Evolutionary conservation across 2,888 invertebrate genomes (phyloP).

Genomic region (Nemoura dubitans): DNA sequence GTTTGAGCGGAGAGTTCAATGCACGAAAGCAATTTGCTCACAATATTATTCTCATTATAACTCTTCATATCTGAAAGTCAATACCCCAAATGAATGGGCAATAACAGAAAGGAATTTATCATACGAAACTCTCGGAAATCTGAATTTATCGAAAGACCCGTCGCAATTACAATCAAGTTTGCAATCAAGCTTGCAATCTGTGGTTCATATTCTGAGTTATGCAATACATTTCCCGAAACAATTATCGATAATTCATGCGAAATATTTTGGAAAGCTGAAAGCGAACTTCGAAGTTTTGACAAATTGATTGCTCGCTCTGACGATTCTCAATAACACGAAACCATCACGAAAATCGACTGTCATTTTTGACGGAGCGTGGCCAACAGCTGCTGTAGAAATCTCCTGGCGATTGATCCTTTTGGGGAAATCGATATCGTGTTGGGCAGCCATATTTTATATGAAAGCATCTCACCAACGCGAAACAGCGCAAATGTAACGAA

Average conservation of each 20-base stretch:
- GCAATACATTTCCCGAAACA: background rate
- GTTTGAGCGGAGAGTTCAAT: background rate
- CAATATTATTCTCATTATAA: background rate
- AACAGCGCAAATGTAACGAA: too few relatives aligned
- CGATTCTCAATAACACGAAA: background rate
- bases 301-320: background rate
- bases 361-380: background rate
- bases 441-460: too few relatives aligned
- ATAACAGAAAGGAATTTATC: background rate
- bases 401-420: too few relatives aligned
- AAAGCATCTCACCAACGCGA: too few relatives aligned
- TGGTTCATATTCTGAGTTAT: background rate
- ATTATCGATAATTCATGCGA: background rate
- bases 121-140: too few relatives aligned
- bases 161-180: too few relatives aligned
- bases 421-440: too few relatives aligned
- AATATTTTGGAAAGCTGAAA: background rate
- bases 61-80: background rate
- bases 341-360: background rate
- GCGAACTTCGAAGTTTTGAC: background rate
- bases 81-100: background rate
- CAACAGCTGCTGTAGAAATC: too few relatives aligned
- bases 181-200: too few relatives aligned
- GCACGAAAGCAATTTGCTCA: background rate
- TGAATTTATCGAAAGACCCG: too few relatives aligned